A percentile compares a stretch with the other conserved stretches of the same genome.
These are phyloP conservation scores for Mesorhabditis sp. DNA, from an alignment of 2,888 invertebrate species.

Conservation along the genomic window DNA sequence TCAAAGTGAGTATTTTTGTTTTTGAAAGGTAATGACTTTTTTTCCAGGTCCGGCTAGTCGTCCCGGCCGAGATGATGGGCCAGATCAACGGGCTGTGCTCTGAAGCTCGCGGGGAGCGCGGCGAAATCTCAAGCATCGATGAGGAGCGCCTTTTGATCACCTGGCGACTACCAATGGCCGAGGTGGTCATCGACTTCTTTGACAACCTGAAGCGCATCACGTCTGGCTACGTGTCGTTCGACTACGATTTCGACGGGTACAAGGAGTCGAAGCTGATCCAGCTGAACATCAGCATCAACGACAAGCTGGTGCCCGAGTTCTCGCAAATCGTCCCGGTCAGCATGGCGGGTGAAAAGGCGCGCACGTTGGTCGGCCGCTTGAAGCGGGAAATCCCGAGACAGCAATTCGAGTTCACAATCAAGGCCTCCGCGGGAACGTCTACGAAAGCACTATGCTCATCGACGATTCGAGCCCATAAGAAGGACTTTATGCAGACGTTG, in stretches of 20 bases:
- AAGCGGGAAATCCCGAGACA: constrained; percentile 52
- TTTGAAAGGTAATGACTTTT: not conserved
- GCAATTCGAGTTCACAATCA: constrained; percentile 41
- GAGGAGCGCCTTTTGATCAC: constrained; percentile 77
- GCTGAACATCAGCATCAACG: constrained; percentile 76
- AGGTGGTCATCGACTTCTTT: constrained; percentile 90
- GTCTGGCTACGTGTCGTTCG: constrained; percentile 90
- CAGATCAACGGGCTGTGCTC: constrained; percentile 45
- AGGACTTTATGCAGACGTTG: constrained; percentile 48
- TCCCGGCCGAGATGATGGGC: constrained; percentile 48
- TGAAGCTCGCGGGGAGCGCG: constrained; percentile 48
- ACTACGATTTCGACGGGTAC: constrained; percentile 84
- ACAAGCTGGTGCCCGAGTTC: constrained; percentile 44
- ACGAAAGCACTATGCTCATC: constrained; percentile 46
- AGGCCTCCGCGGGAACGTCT: constrained; percentile 35
- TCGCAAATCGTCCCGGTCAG: constrained; percentile 46
- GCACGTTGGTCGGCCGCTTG: constrained; percentile 41
- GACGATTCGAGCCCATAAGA: constrained; percentile 45
- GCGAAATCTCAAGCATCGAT: constrained; percentile 64
- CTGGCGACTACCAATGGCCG: constrained; percentile 81
- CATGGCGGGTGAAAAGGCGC: constrained; percentile 42
- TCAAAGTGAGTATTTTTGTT: constrained; percentile 24
- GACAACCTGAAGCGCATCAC: constrained; percentile 78
- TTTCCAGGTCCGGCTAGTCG: constrained; percentile 42
- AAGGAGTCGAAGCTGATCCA: constrained; percentile 74